Percentiles rank a stretch among this genome's conserved stretches.
Evolutionary conservation across 2,797 vertebrate species (phyloP).

Genomic region (Siniperca obscura): DNA sequence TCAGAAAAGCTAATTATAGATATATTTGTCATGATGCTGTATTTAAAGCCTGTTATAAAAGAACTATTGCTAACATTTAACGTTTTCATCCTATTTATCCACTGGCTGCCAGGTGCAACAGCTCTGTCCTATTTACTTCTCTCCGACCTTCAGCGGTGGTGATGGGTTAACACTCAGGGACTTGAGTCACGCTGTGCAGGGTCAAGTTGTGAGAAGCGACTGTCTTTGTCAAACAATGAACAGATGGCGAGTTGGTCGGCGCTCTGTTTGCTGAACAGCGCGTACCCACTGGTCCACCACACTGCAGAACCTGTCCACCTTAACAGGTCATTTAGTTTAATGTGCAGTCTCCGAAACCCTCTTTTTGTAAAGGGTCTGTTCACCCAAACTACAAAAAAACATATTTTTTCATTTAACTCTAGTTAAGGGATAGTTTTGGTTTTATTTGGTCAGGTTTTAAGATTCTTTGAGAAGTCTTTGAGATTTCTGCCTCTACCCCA

Average conservation of each 20-base stretch:
- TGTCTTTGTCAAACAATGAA: conserved; percentile 77
- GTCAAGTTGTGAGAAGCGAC: conserved; percentile 50
- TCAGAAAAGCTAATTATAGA: conserved; percentile 32
- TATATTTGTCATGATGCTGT: conserved; percentile 23
- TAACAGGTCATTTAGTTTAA: conserved; percentile 36
- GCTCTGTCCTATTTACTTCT: conserved; percentile 35
- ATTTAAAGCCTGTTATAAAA: conserved; percentile 13
- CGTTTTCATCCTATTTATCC: conserved; percentile 12
- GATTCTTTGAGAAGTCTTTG: not conserved
- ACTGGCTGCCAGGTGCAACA: conserved; percentile 23
- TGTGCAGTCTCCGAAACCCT: not conserved
- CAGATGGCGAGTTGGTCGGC: conserved; percentile 75
- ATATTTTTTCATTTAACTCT: not conserved
- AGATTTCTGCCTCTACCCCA: not conserved
- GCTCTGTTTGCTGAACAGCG: conserved; percentile 71
- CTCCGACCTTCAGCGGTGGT: not conserved
- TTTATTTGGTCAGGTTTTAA: not conserved
- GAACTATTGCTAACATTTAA: not conserved
- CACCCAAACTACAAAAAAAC: not conserved
- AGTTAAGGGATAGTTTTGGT: not conserved
- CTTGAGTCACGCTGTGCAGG: conserved; percentile 33
- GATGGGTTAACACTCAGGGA: conserved; percentile 34
- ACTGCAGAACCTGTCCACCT: conserved; percentile 15
- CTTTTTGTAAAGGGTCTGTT: not conserved
- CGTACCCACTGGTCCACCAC: conserved; percentile 24